Conservation (phyloP, 2,888 invertebrate genomes). For the Oligia fasciuncula region DNA sequence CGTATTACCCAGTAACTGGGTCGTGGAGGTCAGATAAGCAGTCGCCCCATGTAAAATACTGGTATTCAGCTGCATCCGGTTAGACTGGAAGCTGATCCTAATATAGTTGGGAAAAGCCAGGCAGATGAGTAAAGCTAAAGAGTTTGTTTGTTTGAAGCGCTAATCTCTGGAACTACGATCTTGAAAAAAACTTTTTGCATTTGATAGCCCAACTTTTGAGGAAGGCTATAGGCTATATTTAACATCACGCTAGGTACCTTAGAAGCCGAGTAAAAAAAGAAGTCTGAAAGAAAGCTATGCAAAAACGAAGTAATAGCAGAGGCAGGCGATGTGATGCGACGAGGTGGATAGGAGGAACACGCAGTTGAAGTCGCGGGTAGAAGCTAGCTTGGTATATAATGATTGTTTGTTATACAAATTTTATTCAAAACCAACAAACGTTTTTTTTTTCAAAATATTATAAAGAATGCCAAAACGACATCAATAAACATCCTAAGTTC, state of each 20-base stretch:
- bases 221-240: not conserved
- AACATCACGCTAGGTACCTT: not conserved
- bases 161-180: not conserved
- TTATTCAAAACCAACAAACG: not conserved
- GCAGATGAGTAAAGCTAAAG: not conserved
- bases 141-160: not conserved
- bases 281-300: not conserved
- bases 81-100: too few species aligned
- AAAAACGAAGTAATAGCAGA: too few species aligned
- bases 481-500: conserved; percentile 34
- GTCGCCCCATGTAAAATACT: too few species aligned
- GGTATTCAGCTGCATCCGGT: too few species aligned
- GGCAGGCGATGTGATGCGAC: not conserved
- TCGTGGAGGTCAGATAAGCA: too few species aligned
- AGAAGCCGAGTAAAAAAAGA: not conserved
- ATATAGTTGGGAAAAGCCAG: too few species aligned
- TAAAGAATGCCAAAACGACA: conserved; percentile 22
- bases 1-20: too few species aligned
- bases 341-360: too few species aligned
- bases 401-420: not conserved
- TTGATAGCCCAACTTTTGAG: too few species aligned
- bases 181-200: not conserved
- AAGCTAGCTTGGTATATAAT: not conserved
- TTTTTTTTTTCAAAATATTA: not conserved
- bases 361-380: not conserved